phyloP scores from a whole-genome alignment of 2,888 invertebrate genomes.

The Pollenia amentaria region DNA sequence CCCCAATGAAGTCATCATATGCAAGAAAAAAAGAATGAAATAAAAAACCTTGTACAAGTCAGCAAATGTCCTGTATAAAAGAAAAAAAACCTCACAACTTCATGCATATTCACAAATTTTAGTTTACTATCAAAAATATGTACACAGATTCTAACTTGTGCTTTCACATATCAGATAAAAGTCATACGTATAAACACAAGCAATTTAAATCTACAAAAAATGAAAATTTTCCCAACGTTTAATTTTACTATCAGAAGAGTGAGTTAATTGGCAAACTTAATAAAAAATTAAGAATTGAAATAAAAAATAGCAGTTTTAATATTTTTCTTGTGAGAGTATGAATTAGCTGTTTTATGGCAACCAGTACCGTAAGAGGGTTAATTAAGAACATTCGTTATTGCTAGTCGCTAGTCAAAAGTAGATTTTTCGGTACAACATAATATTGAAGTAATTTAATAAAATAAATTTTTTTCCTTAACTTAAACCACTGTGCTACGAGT shows the following conservation, averaged over 20 bases:
- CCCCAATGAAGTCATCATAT: constrained; percentile 17
- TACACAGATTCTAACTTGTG: not conserved
- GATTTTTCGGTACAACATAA: no score
- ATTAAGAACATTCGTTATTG: no score
- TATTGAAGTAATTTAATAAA: no score
- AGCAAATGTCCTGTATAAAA: not conserved
- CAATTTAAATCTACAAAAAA: not conserved
- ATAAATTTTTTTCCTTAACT: not conserved
- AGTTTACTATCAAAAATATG: no score
- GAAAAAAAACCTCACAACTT: not conserved
- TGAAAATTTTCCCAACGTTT: not conserved
- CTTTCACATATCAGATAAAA: not conserved
- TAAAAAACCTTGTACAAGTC: not conserved
- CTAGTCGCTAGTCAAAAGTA: no score
- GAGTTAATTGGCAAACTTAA: no score
- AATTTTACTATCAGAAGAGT: not conserved
- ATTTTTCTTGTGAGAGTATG: no score
- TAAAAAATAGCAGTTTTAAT: no score
- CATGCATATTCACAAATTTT: not conserved
- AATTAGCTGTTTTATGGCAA: no score
- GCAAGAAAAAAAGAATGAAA: not conserved
- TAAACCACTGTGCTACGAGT: not conserved
- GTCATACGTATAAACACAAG: not conserved
- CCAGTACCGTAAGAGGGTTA: no score
- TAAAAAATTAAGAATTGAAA: no score